Percentiles rank a stretch among this genome's conserved stretches.
Conservation (phyloP, 2,888 invertebrate genomes). For the Lepetodrilus schrolli region DNA sequence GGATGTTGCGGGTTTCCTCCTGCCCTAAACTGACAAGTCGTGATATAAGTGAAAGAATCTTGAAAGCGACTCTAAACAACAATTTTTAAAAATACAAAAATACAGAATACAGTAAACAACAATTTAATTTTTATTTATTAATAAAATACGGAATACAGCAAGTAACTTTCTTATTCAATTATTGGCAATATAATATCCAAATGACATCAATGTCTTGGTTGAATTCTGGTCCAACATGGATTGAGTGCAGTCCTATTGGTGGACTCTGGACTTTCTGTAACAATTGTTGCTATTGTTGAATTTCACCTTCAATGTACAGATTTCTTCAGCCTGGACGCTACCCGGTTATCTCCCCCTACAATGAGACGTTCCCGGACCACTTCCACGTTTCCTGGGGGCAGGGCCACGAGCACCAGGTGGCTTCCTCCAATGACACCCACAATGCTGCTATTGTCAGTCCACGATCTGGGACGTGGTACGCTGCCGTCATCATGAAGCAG, state of each 20-base stretch:
- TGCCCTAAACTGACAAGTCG: no score
- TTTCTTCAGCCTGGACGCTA: conserved; percentile 87
- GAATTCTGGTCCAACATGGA: neutral
- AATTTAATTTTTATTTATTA: no score
- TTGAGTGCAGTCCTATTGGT: neutral
- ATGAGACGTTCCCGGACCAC: conserved; percentile 84
- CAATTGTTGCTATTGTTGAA: neutral
- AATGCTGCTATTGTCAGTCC: conserved; percentile 65
- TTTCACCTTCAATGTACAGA: conserved; percentile 76
- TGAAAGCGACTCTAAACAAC: no score
- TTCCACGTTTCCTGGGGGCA: conserved; percentile 68
- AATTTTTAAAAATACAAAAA: no score
- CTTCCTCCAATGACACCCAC: conserved; percentile 80
- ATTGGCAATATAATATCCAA: no score
- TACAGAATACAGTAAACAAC: no score
- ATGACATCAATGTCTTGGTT: no score
- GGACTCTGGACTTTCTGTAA: neutral
- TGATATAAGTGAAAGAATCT: no score
- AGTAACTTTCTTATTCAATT: no score
- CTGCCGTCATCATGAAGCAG: conserved; percentile 76
- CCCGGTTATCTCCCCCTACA: conserved; percentile 88
- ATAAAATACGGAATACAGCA: no score
- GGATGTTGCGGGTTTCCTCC: no score
- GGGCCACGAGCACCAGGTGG: conserved; percentile 76
- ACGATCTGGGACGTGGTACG: conserved; percentile 74